phyloP scores from a whole-genome alignment of 2,888 invertebrate genomes.

The Heliconius hortense region DNA sequence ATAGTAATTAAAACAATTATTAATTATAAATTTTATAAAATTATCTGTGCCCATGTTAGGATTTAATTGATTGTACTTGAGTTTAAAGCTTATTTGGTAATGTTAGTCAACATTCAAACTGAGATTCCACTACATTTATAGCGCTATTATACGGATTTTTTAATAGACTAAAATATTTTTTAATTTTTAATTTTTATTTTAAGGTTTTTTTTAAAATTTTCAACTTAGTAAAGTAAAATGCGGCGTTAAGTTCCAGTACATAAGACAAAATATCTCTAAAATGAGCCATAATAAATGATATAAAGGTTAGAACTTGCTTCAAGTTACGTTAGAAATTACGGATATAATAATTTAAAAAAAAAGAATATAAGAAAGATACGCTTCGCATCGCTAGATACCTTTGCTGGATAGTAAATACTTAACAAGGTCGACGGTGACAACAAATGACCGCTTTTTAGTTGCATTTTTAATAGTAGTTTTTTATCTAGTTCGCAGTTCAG shows the following conservation, averaged over 20 bases:
- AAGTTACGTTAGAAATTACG: background rate
- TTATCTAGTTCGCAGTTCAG: conserved; percentile 8
- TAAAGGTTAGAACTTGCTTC: background rate
- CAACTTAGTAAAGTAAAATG: background rate
- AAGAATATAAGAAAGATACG: background rate
- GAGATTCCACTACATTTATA: conserved; percentile 5
- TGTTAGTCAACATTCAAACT: conserved; percentile 20
- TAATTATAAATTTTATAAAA: conserved; percentile 32
- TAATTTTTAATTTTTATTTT: too few relatives aligned
- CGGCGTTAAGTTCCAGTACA: background rate
- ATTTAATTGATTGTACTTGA: conserved; percentile 31
- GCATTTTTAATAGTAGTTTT: conserved; percentile 35
- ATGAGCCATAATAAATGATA: background rate
- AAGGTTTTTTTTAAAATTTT: too few relatives aligned
- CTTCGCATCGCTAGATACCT: background rate
- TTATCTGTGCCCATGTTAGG: conserved; percentile 27
- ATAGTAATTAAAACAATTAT: conserved; percentile 20
- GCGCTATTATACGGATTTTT: background rate
- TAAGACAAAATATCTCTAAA: background rate
- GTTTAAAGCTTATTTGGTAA: conserved; percentile 37
- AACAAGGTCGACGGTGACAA: conserved; percentile 31
- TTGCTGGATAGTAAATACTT: conserved; percentile 4
- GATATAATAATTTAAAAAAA: too few relatives aligned
- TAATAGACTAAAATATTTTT: too few relatives aligned
- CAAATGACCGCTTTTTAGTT: conserved; percentile 38